Evolutionary conservation across 1,140 invertebrate species (phyloP).

Genomic region (Sycophaga agraensis): DNA sequence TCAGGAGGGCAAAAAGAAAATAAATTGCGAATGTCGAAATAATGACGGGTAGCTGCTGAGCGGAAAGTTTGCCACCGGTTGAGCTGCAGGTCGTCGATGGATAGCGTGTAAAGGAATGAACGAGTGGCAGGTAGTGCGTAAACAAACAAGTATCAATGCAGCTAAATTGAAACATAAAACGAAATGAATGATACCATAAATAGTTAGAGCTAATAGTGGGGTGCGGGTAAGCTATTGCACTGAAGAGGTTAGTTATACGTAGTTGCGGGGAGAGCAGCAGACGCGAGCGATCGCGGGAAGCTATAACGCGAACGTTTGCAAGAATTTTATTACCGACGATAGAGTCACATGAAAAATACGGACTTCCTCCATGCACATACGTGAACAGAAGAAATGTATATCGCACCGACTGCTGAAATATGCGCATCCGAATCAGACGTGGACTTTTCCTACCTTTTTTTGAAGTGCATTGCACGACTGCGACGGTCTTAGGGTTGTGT

Average conservation of each 20-base stretch:
- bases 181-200: constrained; percentile 57
- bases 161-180: constrained; percentile 60
- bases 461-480: no score
- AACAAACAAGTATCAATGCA: constrained; percentile 58
- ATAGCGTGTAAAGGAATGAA: constrained; percentile 38
- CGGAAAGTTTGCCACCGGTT: neutral
- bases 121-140: constrained; percentile 54
- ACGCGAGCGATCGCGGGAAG: neutral
- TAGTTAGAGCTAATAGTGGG: constrained; percentile 55
- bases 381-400: neutral
- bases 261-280: neutral
- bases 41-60: constrained; percentile 39
- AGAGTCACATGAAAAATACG: neutral
- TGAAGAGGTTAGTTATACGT: constrained; percentile 48
- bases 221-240: constrained; percentile 55
- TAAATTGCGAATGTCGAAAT: constrained; percentile 38
- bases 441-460: constrained; percentile 7
- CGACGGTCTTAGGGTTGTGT: no score
- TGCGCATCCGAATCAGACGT: constrained; percentile 9
- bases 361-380: neutral
- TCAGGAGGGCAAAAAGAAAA: constrained; percentile 16
- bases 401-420: neutral
- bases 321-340: constrained; percentile 14
- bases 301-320: neutral
- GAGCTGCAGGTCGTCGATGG: neutral